Conservation (phyloP, 2,113 vertebrate species). For the Opisthocomus hoazin region DNA sequence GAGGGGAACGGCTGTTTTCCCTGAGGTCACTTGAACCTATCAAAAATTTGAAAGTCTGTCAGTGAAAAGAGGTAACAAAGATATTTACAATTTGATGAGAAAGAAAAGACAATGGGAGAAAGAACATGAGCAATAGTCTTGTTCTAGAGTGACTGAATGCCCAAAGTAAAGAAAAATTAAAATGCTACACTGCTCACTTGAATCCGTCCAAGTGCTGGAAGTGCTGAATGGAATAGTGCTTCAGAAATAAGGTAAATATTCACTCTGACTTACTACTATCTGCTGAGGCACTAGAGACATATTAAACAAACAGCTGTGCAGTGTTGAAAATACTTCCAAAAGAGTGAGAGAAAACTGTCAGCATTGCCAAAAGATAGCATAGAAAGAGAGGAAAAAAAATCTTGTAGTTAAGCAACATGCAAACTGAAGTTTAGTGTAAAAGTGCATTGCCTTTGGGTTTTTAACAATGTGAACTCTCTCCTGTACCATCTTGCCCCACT, state of each 20-base stretch:
- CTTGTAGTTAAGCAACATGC: not conserved
- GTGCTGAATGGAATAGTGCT: slow-evolving; percentile 18
- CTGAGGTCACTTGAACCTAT: not conserved
- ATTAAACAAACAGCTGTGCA: slow-evolving; percentile 68
- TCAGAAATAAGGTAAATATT: slow-evolving; percentile 60
- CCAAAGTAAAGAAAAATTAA: slow-evolving; percentile 40
- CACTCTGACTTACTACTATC: slow-evolving; percentile 54
- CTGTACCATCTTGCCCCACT: not conserved
- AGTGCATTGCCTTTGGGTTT: not conserved
- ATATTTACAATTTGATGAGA: not conserved
- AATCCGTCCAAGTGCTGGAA: not conserved
- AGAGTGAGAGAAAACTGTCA: slow-evolving; percentile 47
- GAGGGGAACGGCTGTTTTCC: not conserved
- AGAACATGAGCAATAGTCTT: not conserved
- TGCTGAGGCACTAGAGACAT: slow-evolving; percentile 42
- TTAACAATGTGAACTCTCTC: not conserved
- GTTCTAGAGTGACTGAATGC: not conserved
- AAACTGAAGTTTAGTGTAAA: not conserved
- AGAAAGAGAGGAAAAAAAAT: not conserved
- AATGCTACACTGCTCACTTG: not conserved
- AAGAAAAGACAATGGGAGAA: not conserved
- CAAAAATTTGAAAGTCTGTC: not conserved
- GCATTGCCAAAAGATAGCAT: slow-evolving; percentile 43
- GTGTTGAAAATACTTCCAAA: slow-evolving; percentile 53
- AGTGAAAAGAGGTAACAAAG: not conserved